These are phyloP conservation scores for Drosophila persimilis DNA, from an alignment of 1,140 invertebrate genomes.

Conservation along the genomic window DNA sequence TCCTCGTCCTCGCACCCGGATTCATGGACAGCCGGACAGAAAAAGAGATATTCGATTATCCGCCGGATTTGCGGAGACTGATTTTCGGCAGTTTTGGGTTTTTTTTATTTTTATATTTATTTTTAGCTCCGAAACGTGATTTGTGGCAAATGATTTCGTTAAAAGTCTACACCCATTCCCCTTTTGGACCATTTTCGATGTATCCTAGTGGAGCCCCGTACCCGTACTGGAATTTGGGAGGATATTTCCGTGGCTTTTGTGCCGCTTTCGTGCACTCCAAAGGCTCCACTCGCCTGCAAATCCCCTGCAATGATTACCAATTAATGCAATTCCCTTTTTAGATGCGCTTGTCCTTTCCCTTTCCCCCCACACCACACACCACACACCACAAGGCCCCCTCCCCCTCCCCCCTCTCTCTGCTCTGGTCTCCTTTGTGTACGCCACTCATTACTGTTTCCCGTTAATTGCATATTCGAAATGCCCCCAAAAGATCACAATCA, in stretches of 20 bases:
- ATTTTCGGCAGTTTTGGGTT: slow-evolving; percentile 32
- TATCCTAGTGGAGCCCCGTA: no score
- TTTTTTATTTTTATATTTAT: neutral
- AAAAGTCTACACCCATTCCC: no score
- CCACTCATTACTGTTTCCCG: slow-evolving; percentile 45
- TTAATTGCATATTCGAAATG: slow-evolving; percentile 60
- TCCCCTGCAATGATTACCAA: neutral
- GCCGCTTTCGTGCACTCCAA: neutral
- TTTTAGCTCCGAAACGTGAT: slow-evolving; percentile 14
- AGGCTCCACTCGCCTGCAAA: neutral
- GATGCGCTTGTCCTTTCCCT: slow-evolving; percentile 7
- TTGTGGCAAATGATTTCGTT: no score
- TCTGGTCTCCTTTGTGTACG: slow-evolving; percentile 16
- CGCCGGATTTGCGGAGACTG: slow-evolving; percentile 35
- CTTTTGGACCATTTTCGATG: no score
- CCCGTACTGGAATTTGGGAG: neutral
- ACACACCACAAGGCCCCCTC: no score
- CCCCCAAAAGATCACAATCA: slow-evolving; percentile 66
- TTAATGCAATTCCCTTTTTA: slow-evolving; percentile 22
- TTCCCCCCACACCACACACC: no score
- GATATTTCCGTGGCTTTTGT: neutral
- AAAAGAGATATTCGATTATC: slow-evolving; percentile 53
- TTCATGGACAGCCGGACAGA: slow-evolving; percentile 26
- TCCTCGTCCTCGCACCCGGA: neutral
- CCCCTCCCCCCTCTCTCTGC: no score